Evolutionary conservation across 2,888 invertebrate genomes (phyloP).

Genomic region (Andrena marginata): DNA sequence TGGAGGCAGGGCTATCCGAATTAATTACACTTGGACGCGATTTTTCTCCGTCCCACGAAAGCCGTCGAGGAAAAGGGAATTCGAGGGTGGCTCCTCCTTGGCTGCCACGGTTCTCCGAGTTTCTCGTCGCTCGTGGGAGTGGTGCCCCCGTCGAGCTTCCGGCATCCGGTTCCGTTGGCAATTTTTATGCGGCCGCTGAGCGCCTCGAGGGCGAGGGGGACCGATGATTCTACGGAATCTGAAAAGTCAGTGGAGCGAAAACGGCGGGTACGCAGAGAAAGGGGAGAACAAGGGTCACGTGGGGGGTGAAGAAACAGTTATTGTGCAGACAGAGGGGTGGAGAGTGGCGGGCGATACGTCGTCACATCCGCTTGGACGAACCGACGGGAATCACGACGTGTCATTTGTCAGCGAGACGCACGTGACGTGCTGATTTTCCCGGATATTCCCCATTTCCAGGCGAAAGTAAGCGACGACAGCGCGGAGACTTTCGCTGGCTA

Average conservation of each 20-base stretch:
- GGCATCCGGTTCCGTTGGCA: constrained; percentile 80
- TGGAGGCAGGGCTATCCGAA: constrained; percentile 23
- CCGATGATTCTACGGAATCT: constrained; percentile 82
- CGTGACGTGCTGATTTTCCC: constrained; percentile 58
- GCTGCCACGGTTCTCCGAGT: constrained; percentile 44
- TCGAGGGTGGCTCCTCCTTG: constrained; percentile 45
- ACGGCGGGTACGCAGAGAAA: constrained; percentile 65
- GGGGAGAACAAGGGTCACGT: constrained; percentile 41
- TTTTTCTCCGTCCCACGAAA: constrained; percentile 46
- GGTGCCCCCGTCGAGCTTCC: constrained; percentile 73
- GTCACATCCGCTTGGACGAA: constrained; percentile 77
- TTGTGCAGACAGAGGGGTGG: constrained; percentile 50
- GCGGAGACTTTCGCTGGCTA: neutral
- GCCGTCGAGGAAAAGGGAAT: constrained; percentile 4
- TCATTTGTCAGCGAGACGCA: constrained; percentile 79
- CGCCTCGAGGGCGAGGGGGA: constrained; percentile 39
- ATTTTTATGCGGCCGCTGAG: constrained; percentile 75
- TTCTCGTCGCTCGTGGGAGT: constrained; percentile 31
- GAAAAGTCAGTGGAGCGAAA: constrained; percentile 81
- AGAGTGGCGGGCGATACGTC: constrained; percentile 70
- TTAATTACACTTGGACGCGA: constrained; percentile 52
- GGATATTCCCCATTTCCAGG: constrained; percentile 57
- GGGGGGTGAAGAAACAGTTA: constrained; percentile 66
- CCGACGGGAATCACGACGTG: constrained; percentile 76
- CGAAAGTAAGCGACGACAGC: constrained; percentile 39